A percentile compares a stretch with the other conserved stretches of the same genome.
These are phyloP conservation scores for Cantharis flavilabris DNA, from an alignment of 2,888 invertebrate genomes.

Conservation along the genomic window DNA sequence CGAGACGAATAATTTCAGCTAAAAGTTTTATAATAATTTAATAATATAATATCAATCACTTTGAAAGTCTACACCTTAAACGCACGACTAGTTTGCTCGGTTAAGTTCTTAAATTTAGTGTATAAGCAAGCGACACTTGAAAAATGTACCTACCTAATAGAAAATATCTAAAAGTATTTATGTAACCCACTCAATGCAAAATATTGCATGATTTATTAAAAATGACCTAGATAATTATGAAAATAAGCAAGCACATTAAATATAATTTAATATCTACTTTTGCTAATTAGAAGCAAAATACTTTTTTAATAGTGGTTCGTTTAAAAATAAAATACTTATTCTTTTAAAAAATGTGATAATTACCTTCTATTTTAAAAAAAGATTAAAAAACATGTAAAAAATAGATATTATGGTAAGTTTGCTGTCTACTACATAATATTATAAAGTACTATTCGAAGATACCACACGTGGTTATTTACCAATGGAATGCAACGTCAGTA, in stretches of 20 bases:
- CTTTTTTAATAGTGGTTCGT: background rate
- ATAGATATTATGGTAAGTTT: background rate
- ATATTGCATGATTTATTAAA: background rate
- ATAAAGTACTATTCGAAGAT: background rate
- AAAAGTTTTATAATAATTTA: too few relatives aligned
- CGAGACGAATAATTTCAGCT: background rate
- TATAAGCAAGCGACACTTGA: background rate
- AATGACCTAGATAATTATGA: background rate
- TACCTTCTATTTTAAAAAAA: background rate
- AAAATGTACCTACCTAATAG: background rate
- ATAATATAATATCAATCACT: background rate
- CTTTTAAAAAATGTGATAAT: background rate
- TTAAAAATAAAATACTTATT: background rate
- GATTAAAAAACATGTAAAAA: background rate
- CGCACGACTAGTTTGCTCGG: background rate
- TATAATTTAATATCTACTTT: background rate
- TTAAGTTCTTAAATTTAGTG: background rate
- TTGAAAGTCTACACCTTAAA: background rate
- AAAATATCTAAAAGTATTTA: background rate
- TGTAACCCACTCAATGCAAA: background rate
- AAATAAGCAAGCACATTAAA: background rate
- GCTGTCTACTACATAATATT: background rate
- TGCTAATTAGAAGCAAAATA: background rate
- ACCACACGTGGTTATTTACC: background rate
- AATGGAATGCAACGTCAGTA: background rate